phyloP scores from a whole-genome alignment of 2,113 vertebrate genomes.

The Ibidorhyncha struthersii region DNA sequence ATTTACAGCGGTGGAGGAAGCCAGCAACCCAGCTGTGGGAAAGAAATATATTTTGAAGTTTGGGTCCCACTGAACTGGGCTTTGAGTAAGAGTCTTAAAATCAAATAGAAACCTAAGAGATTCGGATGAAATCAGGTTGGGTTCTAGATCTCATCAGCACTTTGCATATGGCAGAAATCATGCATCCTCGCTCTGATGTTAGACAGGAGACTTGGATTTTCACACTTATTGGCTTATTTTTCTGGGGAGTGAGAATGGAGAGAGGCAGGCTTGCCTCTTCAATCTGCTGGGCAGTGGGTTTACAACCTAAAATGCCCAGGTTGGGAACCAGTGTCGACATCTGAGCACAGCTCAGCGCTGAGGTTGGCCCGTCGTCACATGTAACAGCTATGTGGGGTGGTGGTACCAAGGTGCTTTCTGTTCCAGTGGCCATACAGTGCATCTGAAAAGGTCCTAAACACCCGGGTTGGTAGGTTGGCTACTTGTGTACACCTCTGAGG shows the following conservation, averaged over 20 bases:
- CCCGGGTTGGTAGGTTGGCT: not conserved
- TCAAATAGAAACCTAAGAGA: not conserved
- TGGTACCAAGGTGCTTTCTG: not conserved
- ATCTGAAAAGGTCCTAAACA: not conserved
- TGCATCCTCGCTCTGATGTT: not conserved
- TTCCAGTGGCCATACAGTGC: not conserved
- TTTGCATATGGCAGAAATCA: not conserved
- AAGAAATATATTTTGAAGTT: not conserved
- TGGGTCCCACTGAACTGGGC: not conserved
- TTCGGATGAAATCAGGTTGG: not conserved
- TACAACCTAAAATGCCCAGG: not conserved
- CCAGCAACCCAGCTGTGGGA: not conserved
- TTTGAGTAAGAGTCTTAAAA: not conserved
- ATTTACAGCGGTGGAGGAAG: not conserved
- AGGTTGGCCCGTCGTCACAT: not conserved
- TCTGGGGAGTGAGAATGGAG: not conserved
- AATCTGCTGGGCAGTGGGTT: not conserved
- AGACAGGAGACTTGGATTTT: not conserved
- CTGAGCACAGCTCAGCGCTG: not conserved
- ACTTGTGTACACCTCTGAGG: not conserved
- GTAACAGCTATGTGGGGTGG: accelerated
- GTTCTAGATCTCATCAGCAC: not conserved
- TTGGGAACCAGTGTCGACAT: not conserved
- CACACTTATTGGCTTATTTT: not conserved
- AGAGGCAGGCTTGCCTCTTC: not conserved